Base-by-base conservation (phyloP, 2,797 vertebrate genomes). In the Tympanoctomys barrerae region DNA sequence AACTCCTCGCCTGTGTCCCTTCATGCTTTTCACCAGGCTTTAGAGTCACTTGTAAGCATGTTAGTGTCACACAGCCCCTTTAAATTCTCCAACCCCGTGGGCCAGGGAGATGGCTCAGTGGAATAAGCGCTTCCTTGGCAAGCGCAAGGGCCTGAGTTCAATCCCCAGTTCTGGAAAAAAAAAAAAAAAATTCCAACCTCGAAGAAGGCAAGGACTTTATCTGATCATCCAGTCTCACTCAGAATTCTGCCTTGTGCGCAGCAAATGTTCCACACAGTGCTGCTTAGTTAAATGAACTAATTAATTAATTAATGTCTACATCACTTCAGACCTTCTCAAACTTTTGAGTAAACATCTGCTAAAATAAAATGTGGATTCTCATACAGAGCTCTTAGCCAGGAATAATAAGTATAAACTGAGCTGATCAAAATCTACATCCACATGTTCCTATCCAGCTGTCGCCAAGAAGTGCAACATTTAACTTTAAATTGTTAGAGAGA, bases 391-490 rank as follows among this genome's bases (percentile, higher is more conserved):
- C n/a, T 78, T 89, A 66, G 26, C 57, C 57, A 54, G 21, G 75
- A 95, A 57, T 91, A 80, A 79, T 66, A 84, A 92, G 77, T 77
- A 24, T 39, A 70, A 90, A 83, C 49, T 52, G 61, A 73, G 46
- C 31, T 42, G 21, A 70, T 57, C 82, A 83, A 61, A 33, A 49
- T 28, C 68, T 18, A 26, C 52, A 12, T 14, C 36, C 10, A 28
- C 1, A 5, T n/a, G 1, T 77, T 95, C 59, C 31, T 79, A 78
- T 64, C 64, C 26, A 88, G 14, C 24, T 73, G 22, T 77, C 84
- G 18, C 66, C 33, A 81, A 90, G 39, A 0, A 3, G 5, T 71
- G 12, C 33, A 54, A 1, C 28, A 33, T 89, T 62, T 78, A 52
- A 87, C 92, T 82, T 64, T 85, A 54, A 71, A 14, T 68, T 81